These are phyloP conservation scores for Sphecodes monilicornis DNA, from an alignment of 2,888 invertebrate species.

Conservation along the genomic window DNA sequence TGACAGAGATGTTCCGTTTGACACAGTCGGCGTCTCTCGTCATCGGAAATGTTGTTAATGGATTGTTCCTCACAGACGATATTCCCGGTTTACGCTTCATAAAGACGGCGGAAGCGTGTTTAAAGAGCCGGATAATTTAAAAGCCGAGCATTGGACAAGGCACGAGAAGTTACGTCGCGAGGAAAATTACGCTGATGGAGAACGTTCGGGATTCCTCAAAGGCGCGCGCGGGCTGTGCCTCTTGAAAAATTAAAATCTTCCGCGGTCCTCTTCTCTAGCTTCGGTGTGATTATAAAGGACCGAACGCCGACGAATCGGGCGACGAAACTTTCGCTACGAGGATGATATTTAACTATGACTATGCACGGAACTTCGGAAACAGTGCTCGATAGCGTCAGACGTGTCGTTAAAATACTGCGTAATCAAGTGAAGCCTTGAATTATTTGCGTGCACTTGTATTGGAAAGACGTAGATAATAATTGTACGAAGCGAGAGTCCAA, in stretches of 20 bases:
- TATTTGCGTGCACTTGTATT: no score
- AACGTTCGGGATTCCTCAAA: constrained; percentile 46
- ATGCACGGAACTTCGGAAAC: not conserved
- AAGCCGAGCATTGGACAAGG: constrained; percentile 29
- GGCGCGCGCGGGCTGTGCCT: constrained; percentile 6
- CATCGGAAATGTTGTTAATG: constrained; percentile 47
- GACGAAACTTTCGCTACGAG: not conserved
- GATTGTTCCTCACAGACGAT: constrained; percentile 55
- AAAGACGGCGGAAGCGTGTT: constrained; percentile 36
- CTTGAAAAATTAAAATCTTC: constrained; percentile 50
- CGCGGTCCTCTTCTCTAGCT: constrained; percentile 1
- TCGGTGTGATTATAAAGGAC: not conserved
- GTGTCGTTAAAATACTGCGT: not conserved
- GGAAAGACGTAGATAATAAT: not conserved
- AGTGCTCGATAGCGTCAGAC: no score
- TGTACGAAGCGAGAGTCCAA: not conserved
- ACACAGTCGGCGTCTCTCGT: constrained; percentile 9
- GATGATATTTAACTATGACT: not conserved
- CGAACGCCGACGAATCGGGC: not conserved
- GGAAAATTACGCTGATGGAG: constrained; percentile 58
- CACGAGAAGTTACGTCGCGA: constrained; percentile 48
- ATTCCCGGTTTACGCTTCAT: constrained; percentile 37
- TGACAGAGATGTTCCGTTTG: not conserved
- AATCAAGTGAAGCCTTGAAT: not conserved
- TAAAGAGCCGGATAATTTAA: constrained; percentile 59